Percentiles rank a stretch among this genome's conserved stretches.
These are phyloP conservation scores for Meriones unguiculatus DNA, from an alignment of 2,113 vertebrate species.

Conservation along the genomic window DNA sequence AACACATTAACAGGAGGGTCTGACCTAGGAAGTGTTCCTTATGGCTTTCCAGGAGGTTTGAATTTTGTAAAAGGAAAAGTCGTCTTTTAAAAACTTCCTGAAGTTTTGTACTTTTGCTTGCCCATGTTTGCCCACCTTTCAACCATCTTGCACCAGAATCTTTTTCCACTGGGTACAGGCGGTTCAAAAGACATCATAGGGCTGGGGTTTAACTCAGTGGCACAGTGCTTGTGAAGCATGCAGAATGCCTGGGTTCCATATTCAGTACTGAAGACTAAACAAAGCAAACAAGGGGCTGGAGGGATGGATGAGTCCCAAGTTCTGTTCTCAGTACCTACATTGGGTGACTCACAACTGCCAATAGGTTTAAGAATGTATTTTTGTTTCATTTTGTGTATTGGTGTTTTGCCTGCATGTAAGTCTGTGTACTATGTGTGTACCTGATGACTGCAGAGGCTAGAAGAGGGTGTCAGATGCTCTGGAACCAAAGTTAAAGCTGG, in stretches of 20 bases:
- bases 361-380: background rate
- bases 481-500: background rate
- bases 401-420: background rate
- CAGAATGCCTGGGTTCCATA: background rate
- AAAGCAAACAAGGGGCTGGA: background rate
- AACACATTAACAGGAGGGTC: background rate
- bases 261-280: background rate
- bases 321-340: background rate
- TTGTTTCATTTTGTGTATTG: background rate
- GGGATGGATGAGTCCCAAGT: background rate
- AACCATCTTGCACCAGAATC: background rate
- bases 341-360: background rate
- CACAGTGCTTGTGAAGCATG: background rate
- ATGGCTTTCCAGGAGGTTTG: conserved; percentile 66
- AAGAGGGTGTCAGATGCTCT: background rate
- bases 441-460: background rate
- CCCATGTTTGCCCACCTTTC: background rate
- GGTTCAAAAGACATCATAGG: background rate
- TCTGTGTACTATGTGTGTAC: background rate
- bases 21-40: conserved; percentile 50
- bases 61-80: conserved; percentile 71
- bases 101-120: conserved; percentile 39
- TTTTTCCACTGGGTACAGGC: background rate
- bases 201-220: background rate
- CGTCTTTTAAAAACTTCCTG: conserved; percentile 39